Evolutionary conservation across 2,113 vertebrate species (phyloP), one percentile per base, ranked within the genome.

Genomic region (Ifrita kowaldi): DNA sequence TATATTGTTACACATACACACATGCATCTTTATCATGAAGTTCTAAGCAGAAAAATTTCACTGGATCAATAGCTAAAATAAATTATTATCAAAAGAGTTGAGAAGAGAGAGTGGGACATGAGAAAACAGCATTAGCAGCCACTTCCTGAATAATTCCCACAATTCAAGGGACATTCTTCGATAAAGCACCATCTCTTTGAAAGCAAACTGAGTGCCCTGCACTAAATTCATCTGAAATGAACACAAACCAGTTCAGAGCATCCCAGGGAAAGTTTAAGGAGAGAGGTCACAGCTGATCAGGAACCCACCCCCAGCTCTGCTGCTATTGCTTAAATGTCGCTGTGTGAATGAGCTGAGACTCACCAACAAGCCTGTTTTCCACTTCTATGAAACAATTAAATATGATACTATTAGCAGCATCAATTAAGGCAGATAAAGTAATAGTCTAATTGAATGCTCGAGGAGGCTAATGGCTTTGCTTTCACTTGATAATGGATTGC

Each of bases 351-450:
- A 97, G 83, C 92, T 57, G 57, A 96, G 78, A 89, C 85, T 96
- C 94, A 82, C 93, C 97, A 98, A 94, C 90, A 97, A 96, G 86
- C 49, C 79, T 55, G 22, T 92, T 96, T 92, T 71, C 90, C 84
- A 87, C 92, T 93, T 86, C 62, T 79, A 87, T 80, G 60, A 63
- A 97, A 91, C 89, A 98, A 97, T 97, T 98, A 97, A 96, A 97
- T 97, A 98, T 95, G 92, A 97, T 96, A 89, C 95, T 97, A 97
- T 97, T 98, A 97, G 93, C 65, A 94, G 75, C 90, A 96, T 97
- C 97, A 98, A 97, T 97, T 97, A 98, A 97, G 95, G 96, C 67
- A 97, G 97, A 97, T 97, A 97, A 98, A 98, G 95, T 97, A 98
- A 98, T 96, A 96, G 97, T 62, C 91, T 97, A 97, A 97, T 93